Percentiles rank a stretch among this genome's conserved stretches.
phyloP scores from a whole-genome alignment of 1,140 invertebrate species.

The Dendrolimus kikuchii region DNA sequence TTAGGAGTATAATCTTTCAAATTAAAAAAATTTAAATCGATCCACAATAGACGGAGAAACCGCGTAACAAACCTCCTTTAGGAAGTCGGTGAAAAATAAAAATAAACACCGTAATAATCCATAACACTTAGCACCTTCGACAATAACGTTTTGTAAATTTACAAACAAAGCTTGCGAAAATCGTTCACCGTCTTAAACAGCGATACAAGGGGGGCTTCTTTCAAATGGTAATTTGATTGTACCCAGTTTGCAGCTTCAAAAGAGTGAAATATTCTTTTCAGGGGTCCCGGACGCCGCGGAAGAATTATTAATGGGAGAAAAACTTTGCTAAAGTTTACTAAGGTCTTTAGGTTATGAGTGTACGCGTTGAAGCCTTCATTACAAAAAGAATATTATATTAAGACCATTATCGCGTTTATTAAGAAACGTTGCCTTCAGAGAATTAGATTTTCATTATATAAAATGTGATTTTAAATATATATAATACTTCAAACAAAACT shows the following conservation, averaged over 20 bases:
- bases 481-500: too few relatives aligned
- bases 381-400: neutral
- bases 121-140: neutral
- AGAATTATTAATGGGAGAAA: conserved; percentile 56
- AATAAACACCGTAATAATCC: too few relatives aligned
- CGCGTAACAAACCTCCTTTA: too few relatives aligned
- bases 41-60: too few relatives aligned
- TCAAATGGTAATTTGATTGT: conserved; percentile 66
- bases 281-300: conserved; percentile 35
- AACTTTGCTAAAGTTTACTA: conserved; percentile 37
- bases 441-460: too few relatives aligned
- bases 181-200: conserved; percentile 50
- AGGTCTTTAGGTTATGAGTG: conserved; percentile 14
- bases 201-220: conserved; percentile 33
- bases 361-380: neutral
- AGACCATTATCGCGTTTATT: conserved; percentile 1
- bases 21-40: too few relatives aligned
- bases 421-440: neutral
- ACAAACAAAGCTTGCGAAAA: conserved; percentile 38
- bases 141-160: neutral
- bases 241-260: conserved; percentile 59
- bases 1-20: too few relatives aligned
- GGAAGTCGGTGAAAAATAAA: too few relatives aligned
- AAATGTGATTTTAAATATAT: too few relatives aligned
- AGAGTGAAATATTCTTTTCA: conserved; percentile 65